Base-by-base conservation (phyloP, 2,888 invertebrate species). In the Spialia ferax region DNA sequence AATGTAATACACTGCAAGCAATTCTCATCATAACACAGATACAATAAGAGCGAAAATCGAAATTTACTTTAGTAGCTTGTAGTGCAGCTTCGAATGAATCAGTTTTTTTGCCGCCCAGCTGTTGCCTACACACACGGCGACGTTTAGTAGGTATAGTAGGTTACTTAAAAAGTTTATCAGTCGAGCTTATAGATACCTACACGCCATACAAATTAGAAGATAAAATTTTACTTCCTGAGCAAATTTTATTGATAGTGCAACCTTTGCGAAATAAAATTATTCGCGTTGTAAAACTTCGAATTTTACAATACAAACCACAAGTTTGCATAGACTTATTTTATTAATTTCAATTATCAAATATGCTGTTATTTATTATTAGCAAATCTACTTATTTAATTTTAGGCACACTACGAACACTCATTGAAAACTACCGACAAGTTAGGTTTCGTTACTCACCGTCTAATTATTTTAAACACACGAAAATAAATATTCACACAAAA, bases 401-500 rank as follows among this genome's bases (percentile, higher is more conserved):
- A 38, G 13, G 4, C 15, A 42, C 15, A 15, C 15, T 42, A 42
- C 20, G 10, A n/a, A n/a, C n/a, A n/a, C n/a, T n/a, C n/a, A n/a
- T n/a, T n/a, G n/a, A 29, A n/a, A 50, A 35, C 23, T 38, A 48
- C n/a, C 45, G 22, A 57, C 26, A 63, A 71, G 59, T 69, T 59
- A 32, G 50, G 32, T 23, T 60, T 67, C 60, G 63, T 68, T 78
- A 86, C 91, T 91, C 75, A 91, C 91, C 88, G 80, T 79, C 74
- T 78, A 80, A 79, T 80, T 80, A 81, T 77, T 80, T 54, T 81
- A 78, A 45, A 73, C 75, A 79, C 82, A 81, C 78, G 79, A 78
- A 80, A 81, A 77, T 79, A 79, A 79, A 76, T 79, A 79, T 77
- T 77, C 77, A 80, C 88, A 87, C 86, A 83, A 77, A 76, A 82